phyloP scores from a whole-genome alignment of 2,888 invertebrate species.

The Epinotia demarniana region DNA sequence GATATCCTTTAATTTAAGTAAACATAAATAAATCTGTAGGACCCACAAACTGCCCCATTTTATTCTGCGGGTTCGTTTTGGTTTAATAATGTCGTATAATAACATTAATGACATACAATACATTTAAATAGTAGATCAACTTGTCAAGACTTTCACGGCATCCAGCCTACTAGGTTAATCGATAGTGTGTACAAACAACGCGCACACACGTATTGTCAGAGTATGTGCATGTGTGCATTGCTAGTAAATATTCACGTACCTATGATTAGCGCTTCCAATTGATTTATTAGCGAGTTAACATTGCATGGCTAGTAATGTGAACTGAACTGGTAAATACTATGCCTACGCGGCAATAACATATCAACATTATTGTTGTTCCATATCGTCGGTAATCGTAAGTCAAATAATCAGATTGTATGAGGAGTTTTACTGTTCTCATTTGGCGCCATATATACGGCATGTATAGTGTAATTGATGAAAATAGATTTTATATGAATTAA shows the following conservation, averaged over 20 bases:
- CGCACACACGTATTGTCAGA: not conserved
- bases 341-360: not conserved
- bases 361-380: no score
- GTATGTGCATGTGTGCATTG: not conserved
- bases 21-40: no score
- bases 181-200: slow-evolving; percentile 24
- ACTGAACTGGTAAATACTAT: not conserved
- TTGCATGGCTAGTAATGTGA: not conserved
- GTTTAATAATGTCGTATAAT: no score
- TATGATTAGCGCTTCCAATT: slow-evolving; percentile 4
- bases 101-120: no score
- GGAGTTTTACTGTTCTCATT: no score
- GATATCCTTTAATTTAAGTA: no score
- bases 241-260: not conserved
- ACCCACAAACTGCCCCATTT: no score
- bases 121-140: not conserved
- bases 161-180: slow-evolving; percentile 27
- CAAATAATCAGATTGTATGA: no score
- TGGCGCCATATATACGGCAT: no score
- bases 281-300: not conserved
- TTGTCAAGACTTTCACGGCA: slow-evolving; percentile 6
- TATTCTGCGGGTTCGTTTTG: not conserved
- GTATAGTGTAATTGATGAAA: no score
- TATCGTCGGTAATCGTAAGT: no score
- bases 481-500: no score